phyloP scores from a whole-genome alignment of 35 echinoderm and acorn worm species.

The Ptychodera flava region DNA sequence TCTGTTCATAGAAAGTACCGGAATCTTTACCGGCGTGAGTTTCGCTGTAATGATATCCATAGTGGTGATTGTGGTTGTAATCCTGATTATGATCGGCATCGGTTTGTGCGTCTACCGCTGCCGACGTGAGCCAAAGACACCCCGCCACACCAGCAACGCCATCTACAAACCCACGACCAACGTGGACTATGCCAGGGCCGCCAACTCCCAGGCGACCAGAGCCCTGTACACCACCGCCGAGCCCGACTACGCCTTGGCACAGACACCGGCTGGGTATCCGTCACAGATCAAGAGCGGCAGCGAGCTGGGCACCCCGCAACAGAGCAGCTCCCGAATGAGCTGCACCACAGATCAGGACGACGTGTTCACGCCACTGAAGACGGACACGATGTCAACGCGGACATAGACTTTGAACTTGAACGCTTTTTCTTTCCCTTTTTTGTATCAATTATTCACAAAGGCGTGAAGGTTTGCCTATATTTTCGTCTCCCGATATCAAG shows the following conservation, averaged over 20 bases:
- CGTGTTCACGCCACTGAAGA: neutral
- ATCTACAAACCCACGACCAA: neutral
- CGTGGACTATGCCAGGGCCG: neutral
- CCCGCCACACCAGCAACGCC: neutral
- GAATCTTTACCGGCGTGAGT: neutral
- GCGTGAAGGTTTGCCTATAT: no score
- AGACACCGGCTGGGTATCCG: neutral
- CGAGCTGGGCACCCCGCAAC: neutral
- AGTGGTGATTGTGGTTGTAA: neutral
- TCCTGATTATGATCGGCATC: neutral
- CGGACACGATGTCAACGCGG: no score
- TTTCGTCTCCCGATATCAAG: no score
- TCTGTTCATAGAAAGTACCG: neutral
- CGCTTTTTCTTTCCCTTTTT: no score
- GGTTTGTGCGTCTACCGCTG: neutral
- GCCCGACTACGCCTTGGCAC: neutral
- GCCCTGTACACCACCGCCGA: neutral
- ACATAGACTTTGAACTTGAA: no score
- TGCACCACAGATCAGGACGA: neutral
- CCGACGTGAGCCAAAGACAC: neutral
- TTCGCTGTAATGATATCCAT: neutral
- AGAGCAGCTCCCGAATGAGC: neutral
- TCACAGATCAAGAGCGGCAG: neutral
- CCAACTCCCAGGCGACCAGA: neutral
- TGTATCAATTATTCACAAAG: no score